phyloP scores from a whole-genome alignment of 1,140 invertebrate genomes.

The Drosophila trapezifrons region DNA sequence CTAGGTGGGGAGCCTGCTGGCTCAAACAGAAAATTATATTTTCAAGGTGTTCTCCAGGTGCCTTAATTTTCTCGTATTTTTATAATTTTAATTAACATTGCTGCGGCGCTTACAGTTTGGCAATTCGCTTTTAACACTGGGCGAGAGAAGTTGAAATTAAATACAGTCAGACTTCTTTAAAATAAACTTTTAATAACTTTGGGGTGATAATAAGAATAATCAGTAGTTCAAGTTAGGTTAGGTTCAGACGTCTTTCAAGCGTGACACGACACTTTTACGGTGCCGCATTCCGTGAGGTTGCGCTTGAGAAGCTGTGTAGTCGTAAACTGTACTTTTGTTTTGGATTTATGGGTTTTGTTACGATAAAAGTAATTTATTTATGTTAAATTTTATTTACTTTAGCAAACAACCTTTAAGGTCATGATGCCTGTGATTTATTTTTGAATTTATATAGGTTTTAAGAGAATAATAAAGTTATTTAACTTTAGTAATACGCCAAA shows the following conservation, averaged over 20 bases:
- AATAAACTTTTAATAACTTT: background rate
- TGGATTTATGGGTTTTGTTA: no score
- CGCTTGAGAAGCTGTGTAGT: background rate
- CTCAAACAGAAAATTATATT: constrained; percentile 79
- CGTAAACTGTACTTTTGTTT: no score
- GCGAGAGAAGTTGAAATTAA: background rate
- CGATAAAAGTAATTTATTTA: no score
- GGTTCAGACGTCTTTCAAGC: background rate
- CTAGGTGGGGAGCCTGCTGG: constrained; percentile 34
- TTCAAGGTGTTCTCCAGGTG: constrained; percentile 77
- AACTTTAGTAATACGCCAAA: no score
- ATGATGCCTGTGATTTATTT: no score
- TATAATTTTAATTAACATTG: constrained; percentile 76
- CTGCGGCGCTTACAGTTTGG: constrained; percentile 60
- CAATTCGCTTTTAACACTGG: constrained; percentile 63
- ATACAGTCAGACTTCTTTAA: constrained; percentile 9
- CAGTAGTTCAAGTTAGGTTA: background rate
- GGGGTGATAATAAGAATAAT: background rate
- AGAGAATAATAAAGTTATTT: no score
- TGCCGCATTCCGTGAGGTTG: background rate
- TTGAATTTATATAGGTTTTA: no score
- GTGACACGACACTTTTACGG: no score
- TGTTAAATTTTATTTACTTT: no score
- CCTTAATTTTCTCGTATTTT: constrained; percentile 49
- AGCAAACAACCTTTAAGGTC: no score